phyloP scores from a whole-genome alignment of 2,888 invertebrate species.

The Cryptosula pallasiana region DNA sequence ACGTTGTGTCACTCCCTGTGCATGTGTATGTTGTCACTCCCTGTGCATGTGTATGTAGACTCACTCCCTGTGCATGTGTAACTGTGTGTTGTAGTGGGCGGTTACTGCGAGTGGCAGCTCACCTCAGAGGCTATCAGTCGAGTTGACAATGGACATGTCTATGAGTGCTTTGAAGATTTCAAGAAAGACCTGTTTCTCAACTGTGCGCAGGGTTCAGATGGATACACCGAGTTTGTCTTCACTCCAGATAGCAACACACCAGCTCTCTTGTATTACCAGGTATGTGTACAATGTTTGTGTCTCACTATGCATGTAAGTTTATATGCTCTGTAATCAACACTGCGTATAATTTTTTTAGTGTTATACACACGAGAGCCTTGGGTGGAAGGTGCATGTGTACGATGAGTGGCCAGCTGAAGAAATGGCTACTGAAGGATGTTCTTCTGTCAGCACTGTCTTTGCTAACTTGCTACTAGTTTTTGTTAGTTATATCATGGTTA shows the following conservation, averaged over 20 bases:
- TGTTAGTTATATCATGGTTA: too few species aligned
- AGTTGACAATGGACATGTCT: background rate
- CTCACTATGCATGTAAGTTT: too few species aligned
- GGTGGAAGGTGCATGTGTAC: conserved; percentile 86
- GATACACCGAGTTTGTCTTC: conserved; percentile 66
- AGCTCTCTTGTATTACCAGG: conserved; percentile 81
- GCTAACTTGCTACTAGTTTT: too few species aligned
- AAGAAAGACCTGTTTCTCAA: conserved; percentile 68
- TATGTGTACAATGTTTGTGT: too few species aligned
- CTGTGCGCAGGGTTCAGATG: conserved; percentile 72
- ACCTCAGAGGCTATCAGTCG: conserved; percentile 53
- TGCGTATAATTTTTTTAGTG: conserved; percentile 60
- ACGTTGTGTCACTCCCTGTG: too few species aligned
- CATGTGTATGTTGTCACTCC: too few species aligned
- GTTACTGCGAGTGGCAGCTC: conserved; percentile 65
- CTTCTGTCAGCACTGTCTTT: too few species aligned
- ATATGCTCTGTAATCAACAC: too few species aligned
- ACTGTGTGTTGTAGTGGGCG: conserved; percentile 57
- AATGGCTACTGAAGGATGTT: background rate
- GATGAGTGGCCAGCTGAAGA: conserved; percentile 55
- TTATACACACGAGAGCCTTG: conserved; percentile 83
- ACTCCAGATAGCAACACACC: conserved; percentile 80
- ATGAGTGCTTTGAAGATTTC: conserved; percentile 57
- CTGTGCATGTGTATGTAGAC: too few species aligned
- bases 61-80: too few species aligned